Evolutionary conservation across 2,113 vertebrate species (phyloP).

Genomic region (Dipodomys merriami): DNA sequence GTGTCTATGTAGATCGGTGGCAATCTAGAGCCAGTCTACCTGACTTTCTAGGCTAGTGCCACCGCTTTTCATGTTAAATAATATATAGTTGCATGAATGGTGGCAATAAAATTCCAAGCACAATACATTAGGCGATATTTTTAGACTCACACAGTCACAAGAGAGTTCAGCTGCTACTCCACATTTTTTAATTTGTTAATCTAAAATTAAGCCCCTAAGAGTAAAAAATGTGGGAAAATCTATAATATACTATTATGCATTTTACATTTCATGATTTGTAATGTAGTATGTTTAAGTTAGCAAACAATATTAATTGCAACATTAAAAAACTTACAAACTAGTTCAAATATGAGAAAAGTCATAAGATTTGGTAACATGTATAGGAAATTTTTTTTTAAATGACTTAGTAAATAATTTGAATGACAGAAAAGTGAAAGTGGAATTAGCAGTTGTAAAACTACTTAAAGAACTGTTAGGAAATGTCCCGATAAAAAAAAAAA

Average conservation of each 20-base stretch:
- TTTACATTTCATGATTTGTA: conserved; percentile 1
- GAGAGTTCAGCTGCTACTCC: not conserved
- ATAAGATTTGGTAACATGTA: not conserved
- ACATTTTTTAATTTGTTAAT: conserved; percentile 12
- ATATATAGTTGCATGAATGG: not conserved
- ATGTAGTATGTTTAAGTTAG: conserved; percentile 35
- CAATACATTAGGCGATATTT: not conserved
- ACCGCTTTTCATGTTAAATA: not conserved
- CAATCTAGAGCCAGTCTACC: not conserved
- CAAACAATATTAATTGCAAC: not conserved
- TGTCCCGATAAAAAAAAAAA: not conserved
- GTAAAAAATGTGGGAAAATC: not conserved
- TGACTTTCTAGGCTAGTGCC: not conserved
- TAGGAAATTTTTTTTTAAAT: conserved; percentile 6
- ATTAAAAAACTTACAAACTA: not conserved
- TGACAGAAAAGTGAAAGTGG: not conserved
- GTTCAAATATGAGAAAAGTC: conserved; percentile 21
- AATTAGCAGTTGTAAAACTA: not conserved
- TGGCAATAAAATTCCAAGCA: not conserved
- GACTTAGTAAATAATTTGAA: not conserved
- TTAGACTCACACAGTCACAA: not conserved
- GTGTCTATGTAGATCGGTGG: not conserved
- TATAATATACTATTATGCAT: not conserved
- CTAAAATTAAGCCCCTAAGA: not conserved
- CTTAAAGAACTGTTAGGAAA: not conserved